Conservation (phyloP, 2,797 vertebrate species). For the Cyclopterus lumpus region DNA sequence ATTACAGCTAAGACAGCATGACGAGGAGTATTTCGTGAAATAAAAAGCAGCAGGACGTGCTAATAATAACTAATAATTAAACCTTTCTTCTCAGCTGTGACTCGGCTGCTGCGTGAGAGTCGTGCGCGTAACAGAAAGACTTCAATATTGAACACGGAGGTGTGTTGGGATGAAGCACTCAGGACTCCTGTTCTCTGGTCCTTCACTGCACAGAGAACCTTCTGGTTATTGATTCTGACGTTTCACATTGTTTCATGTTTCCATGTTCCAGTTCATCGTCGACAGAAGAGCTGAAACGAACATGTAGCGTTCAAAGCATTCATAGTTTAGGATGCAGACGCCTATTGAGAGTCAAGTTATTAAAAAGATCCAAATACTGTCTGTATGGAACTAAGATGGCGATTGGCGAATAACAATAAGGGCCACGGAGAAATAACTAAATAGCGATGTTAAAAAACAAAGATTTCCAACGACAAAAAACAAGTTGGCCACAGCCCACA, state of each 20-base stretch:
- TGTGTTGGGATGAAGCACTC: constrained; percentile 25
- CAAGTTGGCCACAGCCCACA: too few relatives aligned
- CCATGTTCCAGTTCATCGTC: background rate
- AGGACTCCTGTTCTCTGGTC: background rate
- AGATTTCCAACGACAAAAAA: too few relatives aligned
- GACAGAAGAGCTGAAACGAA: background rate
- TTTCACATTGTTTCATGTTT: constrained; percentile 1
- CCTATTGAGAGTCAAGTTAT: too few relatives aligned
- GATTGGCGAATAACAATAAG: background rate
- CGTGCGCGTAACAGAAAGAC: constrained; percentile 2
- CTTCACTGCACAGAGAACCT: constrained; percentile 6
- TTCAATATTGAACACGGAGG: constrained; percentile 43
- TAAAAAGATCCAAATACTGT: background rate
- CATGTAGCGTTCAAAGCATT: too few relatives aligned
- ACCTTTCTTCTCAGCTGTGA: background rate
- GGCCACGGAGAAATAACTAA: too few relatives aligned
- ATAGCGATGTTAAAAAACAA: background rate
- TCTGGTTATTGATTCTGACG: background rate
- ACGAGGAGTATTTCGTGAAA: background rate
- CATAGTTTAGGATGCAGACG: background rate
- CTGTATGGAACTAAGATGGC: too few relatives aligned
- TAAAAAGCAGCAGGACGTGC: background rate
- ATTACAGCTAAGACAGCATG: background rate
- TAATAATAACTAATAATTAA: background rate
- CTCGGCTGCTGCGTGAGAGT: background rate